phyloP scores from a whole-genome alignment of 2,113 vertebrate genomes.

The Cephalopholis sonnerati region DNA sequence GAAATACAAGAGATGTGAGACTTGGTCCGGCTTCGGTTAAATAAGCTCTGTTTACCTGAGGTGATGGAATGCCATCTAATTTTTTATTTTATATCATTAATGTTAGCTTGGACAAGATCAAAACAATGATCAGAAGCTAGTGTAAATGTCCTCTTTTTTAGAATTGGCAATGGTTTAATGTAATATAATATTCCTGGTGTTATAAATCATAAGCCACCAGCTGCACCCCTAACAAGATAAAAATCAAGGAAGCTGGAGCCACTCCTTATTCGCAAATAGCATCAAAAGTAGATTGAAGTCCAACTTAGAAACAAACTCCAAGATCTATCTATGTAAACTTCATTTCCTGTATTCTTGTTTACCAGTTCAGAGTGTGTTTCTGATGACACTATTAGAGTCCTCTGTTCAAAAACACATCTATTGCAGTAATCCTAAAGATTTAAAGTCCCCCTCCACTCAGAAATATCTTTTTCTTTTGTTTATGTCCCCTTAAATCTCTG shows the following conservation, averaged over 20 bases:
- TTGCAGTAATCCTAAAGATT: too few relatives aligned
- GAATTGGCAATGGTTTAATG: background rate
- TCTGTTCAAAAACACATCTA: background rate
- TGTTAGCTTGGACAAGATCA: background rate
- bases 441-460: too few relatives aligned
- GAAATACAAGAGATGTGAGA: background rate
- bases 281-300: constrained; percentile 9
- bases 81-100: background rate
- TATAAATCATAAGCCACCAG: background rate
- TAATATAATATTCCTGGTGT: background rate
- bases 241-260: constrained; percentile 36
- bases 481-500: too few relatives aligned
- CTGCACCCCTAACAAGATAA: constrained; percentile 18
- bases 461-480: too few relatives aligned
- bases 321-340: background rate
- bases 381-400: background rate
- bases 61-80: background rate
- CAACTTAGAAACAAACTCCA: background rate
- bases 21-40: background rate
- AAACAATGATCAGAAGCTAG: background rate
- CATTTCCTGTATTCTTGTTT: background rate
- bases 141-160: background rate
- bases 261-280: constrained; percentile 17
- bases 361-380: background rate
- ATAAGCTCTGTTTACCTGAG: background rate